These are phyloP conservation scores for Melanotaenia parkinsoni DNA, from an alignment of 2,797 vertebrate genomes.

Conservation along the genomic window DNA sequence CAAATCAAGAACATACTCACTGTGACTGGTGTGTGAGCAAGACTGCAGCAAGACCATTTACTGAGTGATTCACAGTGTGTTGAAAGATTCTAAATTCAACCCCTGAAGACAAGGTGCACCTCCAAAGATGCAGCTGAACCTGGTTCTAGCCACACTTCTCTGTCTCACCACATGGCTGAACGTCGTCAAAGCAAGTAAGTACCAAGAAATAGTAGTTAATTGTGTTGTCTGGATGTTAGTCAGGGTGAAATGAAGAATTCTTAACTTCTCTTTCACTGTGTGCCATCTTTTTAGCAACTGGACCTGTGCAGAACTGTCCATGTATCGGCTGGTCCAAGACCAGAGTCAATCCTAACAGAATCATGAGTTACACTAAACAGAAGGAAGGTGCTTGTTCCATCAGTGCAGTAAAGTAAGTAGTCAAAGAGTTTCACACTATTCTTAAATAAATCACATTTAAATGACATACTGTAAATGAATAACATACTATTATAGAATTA, in stretches of 20 bases:
- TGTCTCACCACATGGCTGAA: too few relatives aligned
- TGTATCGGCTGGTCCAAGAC: neutral
- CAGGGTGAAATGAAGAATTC: too few relatives aligned
- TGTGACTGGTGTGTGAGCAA: neutral
- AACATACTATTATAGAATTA: neutral
- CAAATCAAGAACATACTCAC: neutral
- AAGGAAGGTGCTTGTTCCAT: neutral
- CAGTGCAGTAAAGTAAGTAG: neutral
- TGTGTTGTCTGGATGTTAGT: too few relatives aligned
- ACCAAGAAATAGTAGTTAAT: too few relatives aligned
- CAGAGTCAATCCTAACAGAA: neutral
- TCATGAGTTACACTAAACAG: constrained; percentile 4
- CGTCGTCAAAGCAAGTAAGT: too few relatives aligned
- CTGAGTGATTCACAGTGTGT: too few relatives aligned
- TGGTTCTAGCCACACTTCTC: too few relatives aligned
- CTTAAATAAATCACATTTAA: too few relatives aligned
- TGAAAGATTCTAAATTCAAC: too few relatives aligned
- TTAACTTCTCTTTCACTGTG: neutral
- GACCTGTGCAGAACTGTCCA: neutral
- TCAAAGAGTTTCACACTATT: neutral
- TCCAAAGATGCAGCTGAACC: too few relatives aligned
- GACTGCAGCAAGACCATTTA: neutral
- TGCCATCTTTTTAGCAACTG: neutral
- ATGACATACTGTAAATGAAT: neutral
- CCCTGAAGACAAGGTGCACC: too few relatives aligned